Evolutionary conservation across 2,888 invertebrate species (phyloP).

Genomic region (Chrysotoxum bicinctum): DNA sequence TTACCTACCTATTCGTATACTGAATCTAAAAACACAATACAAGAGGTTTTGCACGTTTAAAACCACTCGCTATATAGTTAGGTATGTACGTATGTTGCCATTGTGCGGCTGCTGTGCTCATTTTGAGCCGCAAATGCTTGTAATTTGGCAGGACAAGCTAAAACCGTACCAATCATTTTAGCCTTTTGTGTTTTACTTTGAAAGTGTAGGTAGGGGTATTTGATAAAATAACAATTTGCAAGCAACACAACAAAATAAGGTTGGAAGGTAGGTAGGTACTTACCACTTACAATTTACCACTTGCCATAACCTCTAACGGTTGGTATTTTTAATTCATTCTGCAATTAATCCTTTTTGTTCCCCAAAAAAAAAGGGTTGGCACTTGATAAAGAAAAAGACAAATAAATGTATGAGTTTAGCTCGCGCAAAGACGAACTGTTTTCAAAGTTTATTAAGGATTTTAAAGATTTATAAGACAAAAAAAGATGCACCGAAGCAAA

Average conservation of each 20-base stretch:
- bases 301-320: conserved; percentile 18
- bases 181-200: background rate
- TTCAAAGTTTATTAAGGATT: conserved; percentile 7
- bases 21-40: conserved; percentile 5
- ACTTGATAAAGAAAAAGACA: conserved; percentile 7
- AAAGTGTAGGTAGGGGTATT: background rate
- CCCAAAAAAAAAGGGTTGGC: background rate
- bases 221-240: conserved; percentile 11
- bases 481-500: background rate
- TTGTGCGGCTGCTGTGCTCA: conserved; percentile 5
- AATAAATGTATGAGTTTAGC: background rate
- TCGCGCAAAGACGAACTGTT: background rate
- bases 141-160: conserved; percentile 36
- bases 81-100: background rate
- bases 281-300: conserved; percentile 2
- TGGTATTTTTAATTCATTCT: conserved; percentile 31
- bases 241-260: background rate
- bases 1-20: conserved; percentile 19
- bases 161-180: conserved; percentile 20
- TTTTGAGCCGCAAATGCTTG: conserved; percentile 25
- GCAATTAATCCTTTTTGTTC: conserved; percentile 20
- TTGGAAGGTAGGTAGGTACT: background rate
- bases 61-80: background rate
- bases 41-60: background rate
- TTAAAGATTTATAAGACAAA: conserved; percentile 4